These are phyloP conservation scores for Morone saxatilis DNA, from an alignment of 2,113 vertebrate genomes.

Conservation along the genomic window DNA sequence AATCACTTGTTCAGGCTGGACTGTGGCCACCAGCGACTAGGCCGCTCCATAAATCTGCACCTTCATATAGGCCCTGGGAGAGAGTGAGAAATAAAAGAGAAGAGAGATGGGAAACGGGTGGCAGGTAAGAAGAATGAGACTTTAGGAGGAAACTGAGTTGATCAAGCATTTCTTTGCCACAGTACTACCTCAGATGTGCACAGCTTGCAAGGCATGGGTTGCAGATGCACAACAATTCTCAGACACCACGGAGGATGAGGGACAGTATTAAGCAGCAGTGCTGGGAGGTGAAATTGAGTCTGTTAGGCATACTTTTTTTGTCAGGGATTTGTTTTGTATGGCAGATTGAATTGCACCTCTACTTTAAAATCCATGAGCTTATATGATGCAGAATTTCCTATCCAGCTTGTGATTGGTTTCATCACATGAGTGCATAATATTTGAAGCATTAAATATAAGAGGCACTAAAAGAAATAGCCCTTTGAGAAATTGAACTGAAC, in stretches of 20 bases:
- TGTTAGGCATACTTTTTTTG: background rate
- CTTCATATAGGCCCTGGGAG: background rate
- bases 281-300: constrained; percentile 10
- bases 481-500: background rate
- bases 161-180: constrained; percentile 58
- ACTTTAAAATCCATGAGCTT: constrained; percentile 17
- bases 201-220: constrained; percentile 31
- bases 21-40: constrained; percentile 35
- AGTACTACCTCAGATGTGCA: constrained; percentile 23
- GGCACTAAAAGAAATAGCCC: background rate
- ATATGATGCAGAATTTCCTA: background rate
- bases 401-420: background rate
- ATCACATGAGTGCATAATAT: background rate
- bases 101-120: constrained; percentile 16
- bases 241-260: background rate
- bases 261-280: background rate
- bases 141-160: constrained; percentile 50
- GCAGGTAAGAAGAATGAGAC: constrained; percentile 50
- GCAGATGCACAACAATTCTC: constrained; percentile 4
- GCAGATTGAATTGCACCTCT: constrained; percentile 9
- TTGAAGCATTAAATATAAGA: background rate
- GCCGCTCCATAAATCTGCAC: constrained; percentile 52
- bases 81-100: background rate
- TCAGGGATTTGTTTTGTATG: background rate
- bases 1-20: constrained; percentile 49